A percentile compares a stretch with the other conserved stretches of the same genome.
Conservation (phyloP, 1,140 invertebrate species). For the Colletes latitarsis region DNA sequence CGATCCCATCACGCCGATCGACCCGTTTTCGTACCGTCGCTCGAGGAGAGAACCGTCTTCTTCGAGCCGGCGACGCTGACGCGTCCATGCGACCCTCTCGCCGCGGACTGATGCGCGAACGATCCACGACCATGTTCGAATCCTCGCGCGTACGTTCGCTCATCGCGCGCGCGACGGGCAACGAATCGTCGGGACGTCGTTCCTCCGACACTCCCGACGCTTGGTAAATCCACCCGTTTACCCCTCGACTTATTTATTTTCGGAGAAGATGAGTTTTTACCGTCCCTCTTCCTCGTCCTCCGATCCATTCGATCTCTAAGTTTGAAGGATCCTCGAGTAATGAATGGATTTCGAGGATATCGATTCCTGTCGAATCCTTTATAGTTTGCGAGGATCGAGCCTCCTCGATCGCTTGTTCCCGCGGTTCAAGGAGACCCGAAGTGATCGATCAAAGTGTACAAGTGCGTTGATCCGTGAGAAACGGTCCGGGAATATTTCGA, state of each 20-base stretch:
- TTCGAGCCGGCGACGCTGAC: neutral
- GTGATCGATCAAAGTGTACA: constrained; percentile 14
- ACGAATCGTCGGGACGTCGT: neutral
- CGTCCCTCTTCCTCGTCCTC: too few species aligned
- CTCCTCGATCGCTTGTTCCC: too few species aligned
- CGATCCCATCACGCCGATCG: neutral
- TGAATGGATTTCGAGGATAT: too few species aligned
- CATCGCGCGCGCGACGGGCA: constrained; percentile 13
- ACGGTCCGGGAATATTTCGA: neutral
- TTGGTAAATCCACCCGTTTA: neutral
- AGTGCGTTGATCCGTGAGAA: neutral
- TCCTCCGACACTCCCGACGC: neutral
- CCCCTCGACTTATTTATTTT: neutral
- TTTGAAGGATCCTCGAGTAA: too few species aligned
- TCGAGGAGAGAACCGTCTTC: neutral
- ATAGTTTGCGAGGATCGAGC: too few species aligned
- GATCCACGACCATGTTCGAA: neutral
- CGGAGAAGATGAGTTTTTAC: too few species aligned
- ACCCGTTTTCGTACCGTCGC: neutral
- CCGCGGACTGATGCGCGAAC: neutral
- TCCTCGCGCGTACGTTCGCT: neutral
- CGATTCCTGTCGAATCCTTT: too few species aligned
- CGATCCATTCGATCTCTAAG: too few species aligned
- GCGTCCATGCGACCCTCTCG: neutral
- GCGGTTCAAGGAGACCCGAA: neutral